A percentile compares a stretch with the other conserved stretches of the same genome.
phyloP scores from a whole-genome alignment of 2,888 invertebrate species.

The Netelia virgata region DNA sequence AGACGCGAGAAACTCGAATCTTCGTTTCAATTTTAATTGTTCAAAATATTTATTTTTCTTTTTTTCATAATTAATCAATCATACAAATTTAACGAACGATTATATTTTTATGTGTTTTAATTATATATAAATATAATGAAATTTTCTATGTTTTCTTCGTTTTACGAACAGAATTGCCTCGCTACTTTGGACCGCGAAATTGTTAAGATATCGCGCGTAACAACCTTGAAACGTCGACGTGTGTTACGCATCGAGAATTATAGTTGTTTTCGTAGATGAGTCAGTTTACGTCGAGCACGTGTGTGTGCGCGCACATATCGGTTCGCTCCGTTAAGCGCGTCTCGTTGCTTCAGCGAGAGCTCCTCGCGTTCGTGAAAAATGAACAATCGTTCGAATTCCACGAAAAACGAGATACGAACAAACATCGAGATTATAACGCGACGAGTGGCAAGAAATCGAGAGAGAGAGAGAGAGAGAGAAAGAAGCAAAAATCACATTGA shows the following conservation, averaged over 20 bases:
- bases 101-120: too few relatives aligned
- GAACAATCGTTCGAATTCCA: too few relatives aligned
- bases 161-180: not conserved
- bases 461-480: conserved; percentile 24
- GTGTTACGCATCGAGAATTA: conserved; percentile 50
- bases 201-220: not conserved
- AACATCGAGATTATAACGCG: too few relatives aligned
- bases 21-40: not conserved
- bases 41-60: too few relatives aligned
- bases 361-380: too few relatives aligned
- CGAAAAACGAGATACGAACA: too few relatives aligned
- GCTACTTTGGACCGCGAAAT: conserved; percentile 13
- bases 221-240: conserved; percentile 32
- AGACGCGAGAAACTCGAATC: too few relatives aligned
- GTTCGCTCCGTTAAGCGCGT: conserved; percentile 19
- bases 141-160: not conserved
- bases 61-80: too few relatives aligned
- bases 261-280: conserved; percentile 75
- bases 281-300: conserved; percentile 60
- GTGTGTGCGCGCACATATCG: not conserved
- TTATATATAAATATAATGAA: too few relatives aligned
- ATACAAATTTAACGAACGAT: too few relatives aligned
- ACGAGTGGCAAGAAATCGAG: not conserved
- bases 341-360: conserved; percentile 7
- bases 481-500: conserved; percentile 20